These are phyloP conservation scores for Alethe diademata DNA, from an alignment of 2,113 vertebrate species.

Conservation along the genomic window DNA sequence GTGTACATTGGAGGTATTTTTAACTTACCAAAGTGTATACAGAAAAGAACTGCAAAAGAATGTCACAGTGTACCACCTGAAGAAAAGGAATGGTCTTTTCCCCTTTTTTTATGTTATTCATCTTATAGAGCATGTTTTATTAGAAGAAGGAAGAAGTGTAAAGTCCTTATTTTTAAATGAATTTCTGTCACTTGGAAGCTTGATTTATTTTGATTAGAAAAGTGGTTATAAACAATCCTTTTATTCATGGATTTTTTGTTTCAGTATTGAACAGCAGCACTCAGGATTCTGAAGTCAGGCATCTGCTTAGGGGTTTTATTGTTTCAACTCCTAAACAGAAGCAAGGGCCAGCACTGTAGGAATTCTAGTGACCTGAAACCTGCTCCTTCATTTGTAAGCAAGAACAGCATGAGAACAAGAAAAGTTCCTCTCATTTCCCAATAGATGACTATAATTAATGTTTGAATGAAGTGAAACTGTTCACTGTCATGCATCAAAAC, in stretches of 20 bases:
- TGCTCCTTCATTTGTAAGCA: neutral
- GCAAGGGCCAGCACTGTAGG: neutral
- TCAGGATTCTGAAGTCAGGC: neutral
- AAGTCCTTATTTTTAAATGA: neutral
- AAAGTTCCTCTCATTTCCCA: neutral
- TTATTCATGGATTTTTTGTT: neutral
- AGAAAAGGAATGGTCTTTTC: neutral
- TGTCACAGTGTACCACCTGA: neutral
- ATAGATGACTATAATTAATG: neutral
- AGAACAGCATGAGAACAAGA: neutral
- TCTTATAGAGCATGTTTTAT: neutral
- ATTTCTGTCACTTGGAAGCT: neutral
- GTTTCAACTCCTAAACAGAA: constrained; percentile 1
- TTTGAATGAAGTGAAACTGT: neutral
- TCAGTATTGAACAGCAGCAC: neutral
- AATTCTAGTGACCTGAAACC: neutral
- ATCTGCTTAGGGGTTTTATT: neutral
- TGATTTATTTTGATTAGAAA: neutral
- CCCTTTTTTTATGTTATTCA: neutral
- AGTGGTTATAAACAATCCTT: neutral
- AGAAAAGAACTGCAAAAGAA: neutral
- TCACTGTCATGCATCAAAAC: neutral
- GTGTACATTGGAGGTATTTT: constrained; percentile 9
- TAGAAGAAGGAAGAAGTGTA: neutral
- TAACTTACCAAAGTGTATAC: neutral